Evolutionary conservation across 2,113 vertebrate genomes (phyloP).

Genomic region (Tragelaphus scriptus): DNA sequence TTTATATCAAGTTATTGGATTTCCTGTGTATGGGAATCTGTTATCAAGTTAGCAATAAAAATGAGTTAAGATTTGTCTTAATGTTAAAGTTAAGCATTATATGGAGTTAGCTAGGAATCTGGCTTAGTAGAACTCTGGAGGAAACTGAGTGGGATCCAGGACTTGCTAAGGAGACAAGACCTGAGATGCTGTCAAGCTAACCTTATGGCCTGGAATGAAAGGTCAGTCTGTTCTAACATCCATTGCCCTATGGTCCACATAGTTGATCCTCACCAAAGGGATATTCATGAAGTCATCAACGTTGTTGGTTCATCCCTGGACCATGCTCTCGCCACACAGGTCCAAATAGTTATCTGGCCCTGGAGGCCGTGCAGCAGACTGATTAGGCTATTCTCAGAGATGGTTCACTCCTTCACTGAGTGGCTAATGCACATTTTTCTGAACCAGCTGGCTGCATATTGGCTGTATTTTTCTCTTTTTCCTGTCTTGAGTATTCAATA

Average conservation of each 20-base stretch:
- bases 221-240: slow-evolving; percentile 74
- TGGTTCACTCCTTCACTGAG: neutral
- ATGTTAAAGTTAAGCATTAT: neutral
- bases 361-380: too few relatives aligned
- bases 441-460: neutral
- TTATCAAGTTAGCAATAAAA: neutral
- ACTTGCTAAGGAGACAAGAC: neutral
- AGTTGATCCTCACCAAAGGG: neutral
- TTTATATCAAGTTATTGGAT: neutral
- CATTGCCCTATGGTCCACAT: too few relatives aligned
- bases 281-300: neutral
- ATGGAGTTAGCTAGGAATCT: neutral
- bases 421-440: neutral
- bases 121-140: too few relatives aligned
- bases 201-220: slow-evolving; percentile 86
- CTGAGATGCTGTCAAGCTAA: slow-evolving; percentile 89
- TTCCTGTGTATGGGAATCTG: neutral
- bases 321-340: neutral
- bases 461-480: neutral
- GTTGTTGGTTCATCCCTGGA: too few relatives aligned
- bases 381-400: neutral
- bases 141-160: neutral
- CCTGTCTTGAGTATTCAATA: neutral
- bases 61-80: neutral
- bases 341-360: neutral